A percentile compares a stretch with the other conserved stretches of the same genome.
These are phyloP conservation scores for Polydrusus cervinus DNA, from an alignment of 2,888 invertebrate species.

Conservation along the genomic window DNA sequence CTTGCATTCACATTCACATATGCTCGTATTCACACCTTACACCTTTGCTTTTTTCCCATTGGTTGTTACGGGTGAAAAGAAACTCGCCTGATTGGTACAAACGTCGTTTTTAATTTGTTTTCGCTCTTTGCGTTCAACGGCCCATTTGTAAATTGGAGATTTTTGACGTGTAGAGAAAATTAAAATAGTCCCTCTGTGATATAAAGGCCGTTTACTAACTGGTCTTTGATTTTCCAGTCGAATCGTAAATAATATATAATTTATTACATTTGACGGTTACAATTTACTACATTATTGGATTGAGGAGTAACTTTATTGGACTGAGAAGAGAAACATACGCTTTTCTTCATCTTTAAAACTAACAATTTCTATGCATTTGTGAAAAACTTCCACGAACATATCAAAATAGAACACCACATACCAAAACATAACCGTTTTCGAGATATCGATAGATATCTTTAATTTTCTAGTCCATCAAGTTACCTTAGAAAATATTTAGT, in stretches of 20 bases:
- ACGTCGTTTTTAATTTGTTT: conserved; percentile 68
- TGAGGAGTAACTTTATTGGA: too few species aligned
- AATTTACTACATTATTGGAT: too few species aligned
- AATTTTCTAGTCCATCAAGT: too few species aligned
- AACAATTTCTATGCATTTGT: too few species aligned
- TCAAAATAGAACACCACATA: too few species aligned
- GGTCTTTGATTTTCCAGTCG: background rate
- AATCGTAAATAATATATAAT: background rate
- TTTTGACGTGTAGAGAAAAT: conserved; percentile 60
- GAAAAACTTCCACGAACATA: too few species aligned
- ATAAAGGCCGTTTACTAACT: conserved; percentile 37
- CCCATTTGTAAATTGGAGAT: conserved; percentile 67
- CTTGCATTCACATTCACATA: conserved; percentile 35
- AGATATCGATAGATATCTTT: too few species aligned
- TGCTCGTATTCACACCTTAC: conserved; percentile 47
- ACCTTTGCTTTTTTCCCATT: conserved; percentile 58
- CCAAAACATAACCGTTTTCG: too few species aligned
- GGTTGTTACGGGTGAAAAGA: conserved; percentile 62
- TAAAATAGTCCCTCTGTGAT: conserved; percentile 57
- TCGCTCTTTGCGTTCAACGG: conserved; percentile 63
- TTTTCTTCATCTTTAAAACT: too few species aligned
- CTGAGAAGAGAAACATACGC: too few species aligned
- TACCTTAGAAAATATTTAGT: too few species aligned
- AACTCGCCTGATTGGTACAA: conserved; percentile 62
- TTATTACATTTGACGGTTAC: too few species aligned